Base-by-base conservation (phyloP, 2,888 invertebrate genomes). In the Erebia palarica region DNA sequence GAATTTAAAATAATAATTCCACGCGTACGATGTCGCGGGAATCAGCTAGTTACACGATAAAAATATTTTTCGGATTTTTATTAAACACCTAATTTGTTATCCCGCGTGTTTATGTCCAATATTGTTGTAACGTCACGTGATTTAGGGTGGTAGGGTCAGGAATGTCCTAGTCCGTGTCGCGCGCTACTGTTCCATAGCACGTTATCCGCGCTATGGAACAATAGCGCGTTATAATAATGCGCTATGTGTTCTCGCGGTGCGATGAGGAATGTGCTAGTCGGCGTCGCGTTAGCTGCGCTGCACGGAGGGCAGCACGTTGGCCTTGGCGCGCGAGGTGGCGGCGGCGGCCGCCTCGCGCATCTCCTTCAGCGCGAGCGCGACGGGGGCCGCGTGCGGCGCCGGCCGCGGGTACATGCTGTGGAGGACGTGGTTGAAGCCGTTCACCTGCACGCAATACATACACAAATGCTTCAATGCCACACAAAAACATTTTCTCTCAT, bases 341-440 rank as follows among this genome's bases (percentile, higher is more conserved):
- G 96, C 96, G 82, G 96, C 96, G 1, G 97, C 97, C 0, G 96
- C 96, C 73, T 96, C 96, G 81, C 97, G 97, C 83, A 98, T 92
- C 82, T 96, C 93, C 80, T 91, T 90, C 1, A 93, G 87, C 10
- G 92, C 83, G 82, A 85, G 83, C 16, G 84, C 75, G 74, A 86
- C 78, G 1, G 83, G 80, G 18, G 82, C 71, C 1, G 81, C 72
- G 68, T 79, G 74, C 51, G 82, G 44, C 80, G 90, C 81, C 64
- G 91, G 92, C 13, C 88, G 83, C 10, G 96, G 95, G 88, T 96
- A 97, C 95, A 97, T 95, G 74, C 94, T 94, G 75, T 94, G 93
- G 9, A 98, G 92, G 2, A 98, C 97, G 85, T 96, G 94, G 87
- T 98, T 97, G 88, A 98, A 98, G 14, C 98, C 98, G 77, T 94